phyloP scores from a whole-genome alignment of 2,113 vertebrate species.

The Puma concolor region DNA sequence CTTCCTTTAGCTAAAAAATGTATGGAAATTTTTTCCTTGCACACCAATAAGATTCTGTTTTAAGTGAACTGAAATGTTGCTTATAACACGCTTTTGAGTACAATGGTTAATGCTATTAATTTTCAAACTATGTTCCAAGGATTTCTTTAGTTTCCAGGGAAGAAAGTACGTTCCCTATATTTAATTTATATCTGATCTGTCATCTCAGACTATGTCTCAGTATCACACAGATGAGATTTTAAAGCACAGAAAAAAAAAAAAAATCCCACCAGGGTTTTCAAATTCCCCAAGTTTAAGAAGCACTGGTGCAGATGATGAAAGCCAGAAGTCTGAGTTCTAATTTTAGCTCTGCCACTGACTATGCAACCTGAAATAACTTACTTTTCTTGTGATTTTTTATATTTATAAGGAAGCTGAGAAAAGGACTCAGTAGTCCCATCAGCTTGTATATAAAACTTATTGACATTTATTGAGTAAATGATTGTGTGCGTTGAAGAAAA shows the following conservation, averaged over 20 bases:
- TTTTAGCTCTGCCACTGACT: conserved; percentile 1
- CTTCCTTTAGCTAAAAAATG: neutral
- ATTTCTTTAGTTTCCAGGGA: neutral
- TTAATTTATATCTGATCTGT: conserved; percentile 59
- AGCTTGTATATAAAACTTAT: neutral
- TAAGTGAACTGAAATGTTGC: neutral
- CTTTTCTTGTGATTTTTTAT: neutral
- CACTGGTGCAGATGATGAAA: neutral
- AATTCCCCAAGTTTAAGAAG: neutral
- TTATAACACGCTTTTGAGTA: neutral
- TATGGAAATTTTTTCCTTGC: neutral
- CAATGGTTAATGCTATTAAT: conserved; percentile 25
- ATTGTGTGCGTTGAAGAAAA: neutral
- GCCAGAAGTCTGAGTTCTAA: conserved; percentile 20
- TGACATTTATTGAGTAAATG: conserved; percentile 34
- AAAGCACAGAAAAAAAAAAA: neutral
- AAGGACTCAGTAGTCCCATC: neutral
- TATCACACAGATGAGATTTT: conserved; percentile 27
- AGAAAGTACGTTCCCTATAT: conserved; percentile 9
- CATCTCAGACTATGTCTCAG: conserved; percentile 2
- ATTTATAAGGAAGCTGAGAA: neutral
- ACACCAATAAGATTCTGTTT: neutral
- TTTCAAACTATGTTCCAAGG: conserved; percentile 6
- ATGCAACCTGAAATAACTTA: neutral
- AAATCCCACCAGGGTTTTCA: neutral